These are phyloP conservation scores for Lysandra coridon DNA, from an alignment of 2,888 invertebrate genomes.

Conservation along the genomic window DNA sequence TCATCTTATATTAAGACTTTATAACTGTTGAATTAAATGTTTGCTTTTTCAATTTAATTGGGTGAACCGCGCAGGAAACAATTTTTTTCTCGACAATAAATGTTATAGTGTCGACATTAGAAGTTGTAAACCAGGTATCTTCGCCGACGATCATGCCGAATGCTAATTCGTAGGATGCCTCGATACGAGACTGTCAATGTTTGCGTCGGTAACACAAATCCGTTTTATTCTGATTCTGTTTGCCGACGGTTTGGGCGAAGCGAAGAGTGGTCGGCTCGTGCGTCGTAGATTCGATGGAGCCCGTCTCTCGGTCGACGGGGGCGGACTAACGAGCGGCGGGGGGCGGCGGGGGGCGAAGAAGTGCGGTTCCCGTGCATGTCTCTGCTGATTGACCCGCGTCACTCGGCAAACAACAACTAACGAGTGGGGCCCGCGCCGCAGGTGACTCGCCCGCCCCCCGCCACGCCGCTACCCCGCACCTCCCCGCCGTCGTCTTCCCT, in stretches of 20 bases:
- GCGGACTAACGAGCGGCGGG: conserved; percentile 68
- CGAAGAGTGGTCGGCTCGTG: conserved; percentile 76
- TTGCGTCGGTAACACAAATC: conserved; percentile 63
- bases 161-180: neutral
- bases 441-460: conserved; percentile 70
- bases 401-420: conserved; percentile 81
- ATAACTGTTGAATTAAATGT: too few relatives aligned
- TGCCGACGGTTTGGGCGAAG: conserved; percentile 73
- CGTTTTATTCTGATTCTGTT: conserved; percentile 77
- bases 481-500: conserved; percentile 65
- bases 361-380: conserved; percentile 81
- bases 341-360: conserved; percentile 67
- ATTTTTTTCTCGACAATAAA: neutral
- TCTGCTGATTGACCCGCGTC: conserved; percentile 81
- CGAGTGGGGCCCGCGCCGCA: conserved; percentile 77
- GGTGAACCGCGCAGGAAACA: neutral
- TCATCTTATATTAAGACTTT: too few relatives aligned
- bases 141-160: neutral
- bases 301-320: conserved; percentile 79
- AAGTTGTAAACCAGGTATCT: neutral
- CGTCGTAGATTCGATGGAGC: conserved; percentile 81
- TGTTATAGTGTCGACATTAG: neutral
- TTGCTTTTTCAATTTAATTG: neutral
- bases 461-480: conserved; percentile 58
- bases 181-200: conserved; percentile 45